Percentiles rank a stretch among this genome's conserved stretches.
phyloP scores from a whole-genome alignment of 2,888 invertebrate species.

The Pristionchus entomophagus region DNA sequence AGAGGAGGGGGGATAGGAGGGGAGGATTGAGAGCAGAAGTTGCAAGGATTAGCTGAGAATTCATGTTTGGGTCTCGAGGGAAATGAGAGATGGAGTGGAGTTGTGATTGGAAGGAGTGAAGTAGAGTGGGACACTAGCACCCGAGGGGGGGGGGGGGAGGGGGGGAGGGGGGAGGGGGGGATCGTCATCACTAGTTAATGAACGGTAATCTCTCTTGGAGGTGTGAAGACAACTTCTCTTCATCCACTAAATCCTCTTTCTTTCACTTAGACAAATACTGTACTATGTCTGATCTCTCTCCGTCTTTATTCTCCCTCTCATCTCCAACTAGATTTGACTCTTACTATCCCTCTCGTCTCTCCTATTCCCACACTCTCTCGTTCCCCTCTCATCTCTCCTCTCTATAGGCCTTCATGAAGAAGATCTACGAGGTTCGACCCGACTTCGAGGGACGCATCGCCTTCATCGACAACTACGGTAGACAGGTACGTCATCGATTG shows the following conservation, averaged over 20 bases:
- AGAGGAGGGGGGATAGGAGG: background rate
- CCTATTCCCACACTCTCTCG: conserved; percentile 20
- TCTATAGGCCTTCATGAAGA: conserved; percentile 69
- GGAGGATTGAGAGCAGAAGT: background rate
- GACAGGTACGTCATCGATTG: conserved; percentile 60
- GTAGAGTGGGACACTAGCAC: background rate
- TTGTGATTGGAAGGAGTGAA: background rate
- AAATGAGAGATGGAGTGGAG: background rate
- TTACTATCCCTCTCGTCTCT: conserved; percentile 13
- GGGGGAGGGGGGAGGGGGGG: background rate
- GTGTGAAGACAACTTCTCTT: conserved; percentile 17
- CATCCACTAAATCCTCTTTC: conserved; percentile 12
- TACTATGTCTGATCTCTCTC: background rate
- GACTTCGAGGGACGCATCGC: conserved; percentile 73
- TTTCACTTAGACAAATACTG: background rate
- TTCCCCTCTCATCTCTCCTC: background rate
- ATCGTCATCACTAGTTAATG: background rate
- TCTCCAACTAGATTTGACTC: conserved; percentile 7
- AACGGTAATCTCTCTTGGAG: background rate
- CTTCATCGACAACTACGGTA: conserved; percentile 70
- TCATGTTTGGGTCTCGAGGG: background rate
- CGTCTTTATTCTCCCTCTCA: background rate
- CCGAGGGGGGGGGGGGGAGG: no score
- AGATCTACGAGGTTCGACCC: conserved; percentile 66
- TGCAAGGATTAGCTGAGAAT: conserved; percentile 38